Percentiles rank a stretch among this genome's conserved stretches.
Evolutionary conservation across 2,113 vertebrate species (phyloP).

Genomic region (Perca flavescens): DNA sequence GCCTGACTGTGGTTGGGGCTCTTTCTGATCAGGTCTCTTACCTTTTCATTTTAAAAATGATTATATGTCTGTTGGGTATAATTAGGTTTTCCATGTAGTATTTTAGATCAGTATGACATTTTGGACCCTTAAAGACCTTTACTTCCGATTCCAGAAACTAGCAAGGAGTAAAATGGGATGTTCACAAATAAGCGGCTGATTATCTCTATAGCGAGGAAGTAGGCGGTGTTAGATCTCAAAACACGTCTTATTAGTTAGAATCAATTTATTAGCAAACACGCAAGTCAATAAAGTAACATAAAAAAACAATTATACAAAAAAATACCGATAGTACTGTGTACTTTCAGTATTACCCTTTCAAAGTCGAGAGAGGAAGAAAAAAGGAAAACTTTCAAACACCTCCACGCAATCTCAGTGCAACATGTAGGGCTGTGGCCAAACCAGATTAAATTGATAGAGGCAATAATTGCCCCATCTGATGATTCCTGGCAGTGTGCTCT

Average conservation of each 20-base stretch:
- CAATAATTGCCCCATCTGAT: constrained; percentile 58
- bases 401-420: constrained; percentile 44
- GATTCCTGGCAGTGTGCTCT: constrained; percentile 46
- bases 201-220: background rate
- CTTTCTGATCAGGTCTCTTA: background rate
- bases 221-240: background rate
- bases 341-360: background rate
- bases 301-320: background rate
- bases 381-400: constrained; percentile 16
- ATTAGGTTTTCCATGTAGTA: background rate
- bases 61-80: background rate
- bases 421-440: constrained; percentile 8
- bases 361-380: background rate
- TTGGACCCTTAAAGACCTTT: background rate
- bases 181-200: background rate
- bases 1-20: background rate
- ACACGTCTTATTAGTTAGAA: background rate
- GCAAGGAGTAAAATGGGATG: background rate
- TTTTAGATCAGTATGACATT: background rate
- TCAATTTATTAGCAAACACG: background rate
- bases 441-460: constrained; percentile 36
- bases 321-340: background rate
- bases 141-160: background rate
- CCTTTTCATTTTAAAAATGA: background rate
- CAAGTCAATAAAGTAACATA: background rate